Percentiles rank a stretch among this genome's conserved stretches.
Conservation (phyloP, 2,113 vertebrate genomes). For the Leucoraja erinaceus region DNA sequence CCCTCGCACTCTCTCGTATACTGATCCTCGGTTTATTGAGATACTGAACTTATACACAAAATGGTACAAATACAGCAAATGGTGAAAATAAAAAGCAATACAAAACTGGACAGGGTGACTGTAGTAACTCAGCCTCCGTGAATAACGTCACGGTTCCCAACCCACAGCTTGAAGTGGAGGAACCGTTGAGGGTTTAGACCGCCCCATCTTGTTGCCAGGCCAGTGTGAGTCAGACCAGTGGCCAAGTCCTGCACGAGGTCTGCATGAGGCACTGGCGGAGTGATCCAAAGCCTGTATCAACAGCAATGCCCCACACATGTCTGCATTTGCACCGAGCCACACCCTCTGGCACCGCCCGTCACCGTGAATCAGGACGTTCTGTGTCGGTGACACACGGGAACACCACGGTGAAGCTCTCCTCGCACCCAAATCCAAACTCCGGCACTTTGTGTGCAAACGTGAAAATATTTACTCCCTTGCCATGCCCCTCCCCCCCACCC, state of each 20-base stretch:
- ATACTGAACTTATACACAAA: conserved; percentile 30
- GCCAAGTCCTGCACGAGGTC: neutral
- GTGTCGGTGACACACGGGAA: too few species aligned
- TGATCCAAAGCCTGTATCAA: neutral
- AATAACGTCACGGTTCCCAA: neutral
- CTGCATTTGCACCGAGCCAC: too few species aligned
- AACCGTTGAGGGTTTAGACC: too few species aligned
- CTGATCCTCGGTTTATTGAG: conserved; percentile 26
- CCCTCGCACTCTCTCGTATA: too few species aligned
- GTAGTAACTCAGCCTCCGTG: neutral
- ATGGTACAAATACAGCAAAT: conserved; percentile 30
- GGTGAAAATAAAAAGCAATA: neutral
- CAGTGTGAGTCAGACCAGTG: neutral
- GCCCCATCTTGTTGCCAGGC: too few species aligned
- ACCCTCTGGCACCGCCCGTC: too few species aligned
- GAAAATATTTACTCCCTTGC: too few species aligned
- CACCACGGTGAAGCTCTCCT: too few species aligned
- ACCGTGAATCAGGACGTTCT: too few species aligned
- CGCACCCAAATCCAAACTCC: too few species aligned
- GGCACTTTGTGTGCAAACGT: too few species aligned
- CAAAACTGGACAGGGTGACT: conserved; percentile 4
- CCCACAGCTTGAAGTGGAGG: neutral
- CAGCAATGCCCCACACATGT: neutral
- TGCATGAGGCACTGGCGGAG: neutral
- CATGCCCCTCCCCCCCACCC: too few species aligned